Evolutionary conservation across 1,140 invertebrate genomes (phyloP).

Genomic region (honey bee (Apis mellifera)): Amel_HAv3.1 CM009944.2:7871001-7871500

Average conservation of each 20-base stretch:
- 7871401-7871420: neutral
- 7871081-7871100: constrained; percentile 43
- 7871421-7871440: neutral
- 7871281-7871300: too few relatives aligned
- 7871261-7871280: neutral
- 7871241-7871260: neutral
- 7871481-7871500: neutral
- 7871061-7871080: constrained; percentile 23
- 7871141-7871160: constrained; percentile 56
- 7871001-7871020: neutral
- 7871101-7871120: constrained; percentile 48
- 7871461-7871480: neutral
- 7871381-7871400: neutral
- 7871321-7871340: too few relatives aligned
- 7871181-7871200: constrained; percentile 18
- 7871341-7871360: too few relatives aligned
- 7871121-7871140: constrained; percentile 43
- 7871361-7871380: neutral
- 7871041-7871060: neutral
- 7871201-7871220: neutral
- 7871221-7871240: neutral
- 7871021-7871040: constrained; percentile 2
- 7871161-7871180: constrained; percentile 52
- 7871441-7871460: neutral
- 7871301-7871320: too few relatives aligned